phyloP scores from a whole-genome alignment of 2,113 vertebrate species.

The Engraulis encrasicolus region DNA sequence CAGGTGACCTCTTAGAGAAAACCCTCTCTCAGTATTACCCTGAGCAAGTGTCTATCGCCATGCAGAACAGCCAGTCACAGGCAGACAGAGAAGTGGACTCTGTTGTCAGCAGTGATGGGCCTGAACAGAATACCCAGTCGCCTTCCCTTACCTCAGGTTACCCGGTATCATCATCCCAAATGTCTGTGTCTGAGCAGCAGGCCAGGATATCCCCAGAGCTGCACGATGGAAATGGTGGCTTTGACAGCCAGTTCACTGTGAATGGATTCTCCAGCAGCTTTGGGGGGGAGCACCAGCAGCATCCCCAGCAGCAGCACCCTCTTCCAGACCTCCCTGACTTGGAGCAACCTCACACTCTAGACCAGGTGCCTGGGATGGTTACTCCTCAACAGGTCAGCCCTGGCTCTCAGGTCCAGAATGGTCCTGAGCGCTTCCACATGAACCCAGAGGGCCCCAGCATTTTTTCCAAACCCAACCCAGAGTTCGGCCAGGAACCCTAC shows the following conservation, averaged over 20 bases:
- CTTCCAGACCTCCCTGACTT: slow-evolving; percentile 62
- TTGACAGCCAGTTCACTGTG: slow-evolving; percentile 69
- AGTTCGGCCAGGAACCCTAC: slow-evolving; percentile 78
- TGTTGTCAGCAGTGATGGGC: slow-evolving; percentile 77
- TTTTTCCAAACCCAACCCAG: slow-evolving; percentile 75
- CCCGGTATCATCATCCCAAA: slow-evolving; percentile 79
- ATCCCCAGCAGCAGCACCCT: slow-evolving; percentile 61
- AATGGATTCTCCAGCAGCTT: slow-evolving; percentile 74
- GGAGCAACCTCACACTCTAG: slow-evolving; percentile 61
- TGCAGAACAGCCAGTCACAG: slow-evolving; percentile 85
- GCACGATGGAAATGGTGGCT: slow-evolving; percentile 70
- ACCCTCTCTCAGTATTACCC: slow-evolving; percentile 89
- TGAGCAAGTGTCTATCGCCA: slow-evolving; percentile 85
- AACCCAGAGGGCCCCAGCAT: slow-evolving; percentile 74
- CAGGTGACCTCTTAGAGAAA: slow-evolving; percentile 86
- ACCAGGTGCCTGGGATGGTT: slow-evolving; percentile 65
- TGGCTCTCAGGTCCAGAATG: slow-evolving; percentile 71
- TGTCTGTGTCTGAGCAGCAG: slow-evolving; percentile 82
- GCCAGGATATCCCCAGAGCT: slow-evolving; percentile 72
- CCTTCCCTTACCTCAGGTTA: slow-evolving; percentile 90
- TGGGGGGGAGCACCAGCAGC: slow-evolving; percentile 68
- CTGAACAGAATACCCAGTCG: slow-evolving; percentile 76
- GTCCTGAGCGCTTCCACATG: slow-evolving; percentile 71
- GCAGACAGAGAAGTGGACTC: slow-evolving; percentile 74
- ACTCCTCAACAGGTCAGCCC: slow-evolving; percentile 70